phyloP scores from a whole-genome alignment of 2,113 vertebrate genomes.

The Paramormyrops kingsleyae region DNA sequence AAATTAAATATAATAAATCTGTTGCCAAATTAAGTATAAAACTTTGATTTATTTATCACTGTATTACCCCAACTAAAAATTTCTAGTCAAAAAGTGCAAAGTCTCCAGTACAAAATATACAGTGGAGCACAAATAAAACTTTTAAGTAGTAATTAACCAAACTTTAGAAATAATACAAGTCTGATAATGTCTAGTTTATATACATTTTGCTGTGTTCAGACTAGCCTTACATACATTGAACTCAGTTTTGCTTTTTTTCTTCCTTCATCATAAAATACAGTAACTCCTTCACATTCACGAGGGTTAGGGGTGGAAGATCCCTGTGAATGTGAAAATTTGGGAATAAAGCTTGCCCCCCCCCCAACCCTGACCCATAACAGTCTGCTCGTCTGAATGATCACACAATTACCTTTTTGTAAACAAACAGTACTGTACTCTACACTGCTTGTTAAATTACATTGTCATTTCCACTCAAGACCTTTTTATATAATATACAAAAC shows the following conservation, averaged over 20 bases:
- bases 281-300: no score
- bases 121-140: no score
- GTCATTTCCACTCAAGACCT: neutral
- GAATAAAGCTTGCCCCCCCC: neutral
- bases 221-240: neutral
- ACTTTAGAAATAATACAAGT: no score
- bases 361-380: neutral
- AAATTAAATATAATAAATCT: neutral
- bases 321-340: neutral
- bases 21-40: neutral
- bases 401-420: neutral
- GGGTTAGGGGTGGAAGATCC: neutral
- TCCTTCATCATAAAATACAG: neutral
- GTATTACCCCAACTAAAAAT: neutral
- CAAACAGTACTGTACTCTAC: neutral
- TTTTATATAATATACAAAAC: neutral
- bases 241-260: neutral
- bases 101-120: neutral
- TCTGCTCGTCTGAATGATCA: neutral
- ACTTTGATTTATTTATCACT: no score
- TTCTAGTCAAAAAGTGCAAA: neutral
- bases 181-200: no score
- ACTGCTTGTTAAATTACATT: neutral
- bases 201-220: neutral
- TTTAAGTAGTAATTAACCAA: no score